Evolutionary conservation across 1,140 invertebrate species (phyloP).

Genomic region (Cyphomyrmex costatus): DNA sequence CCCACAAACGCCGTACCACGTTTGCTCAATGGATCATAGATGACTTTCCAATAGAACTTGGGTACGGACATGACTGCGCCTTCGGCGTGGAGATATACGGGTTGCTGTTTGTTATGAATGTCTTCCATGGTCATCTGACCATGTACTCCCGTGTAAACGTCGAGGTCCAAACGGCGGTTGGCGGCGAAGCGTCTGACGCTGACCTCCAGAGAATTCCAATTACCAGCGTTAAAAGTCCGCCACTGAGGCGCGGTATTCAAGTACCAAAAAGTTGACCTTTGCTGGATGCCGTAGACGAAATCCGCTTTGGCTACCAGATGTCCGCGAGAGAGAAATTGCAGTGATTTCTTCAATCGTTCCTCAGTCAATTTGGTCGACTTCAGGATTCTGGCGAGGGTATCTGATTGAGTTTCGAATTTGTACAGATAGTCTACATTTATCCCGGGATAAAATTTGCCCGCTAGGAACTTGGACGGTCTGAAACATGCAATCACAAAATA

Average conservation of each 20-base stretch:
- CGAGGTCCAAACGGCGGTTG: conserved; percentile 76
- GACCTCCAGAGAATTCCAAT: conserved; percentile 84
- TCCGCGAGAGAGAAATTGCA: conserved; percentile 82
- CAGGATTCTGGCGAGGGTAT: conserved; percentile 76
- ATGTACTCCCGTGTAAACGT: conserved; percentile 88
- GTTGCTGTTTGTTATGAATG: conserved; percentile 80
- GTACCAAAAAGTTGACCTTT: conserved; percentile 86
- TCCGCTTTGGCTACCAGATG: conserved; percentile 86
- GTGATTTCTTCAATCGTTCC: conserved; percentile 72
- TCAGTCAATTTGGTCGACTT: conserved; percentile 75
- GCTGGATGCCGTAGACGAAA: conserved; percentile 83
- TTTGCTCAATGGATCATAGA: conserved; percentile 86
- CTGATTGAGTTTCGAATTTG: conserved; percentile 72
- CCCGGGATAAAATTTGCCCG: conserved; percentile 75
- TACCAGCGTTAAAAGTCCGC: conserved; percentile 87
- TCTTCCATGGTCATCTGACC: conserved; percentile 87
- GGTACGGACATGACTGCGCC: conserved; percentile 87
- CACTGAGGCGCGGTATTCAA: conserved; percentile 88
- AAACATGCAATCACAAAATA: conserved; percentile 16
- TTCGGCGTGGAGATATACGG: conserved; percentile 86
- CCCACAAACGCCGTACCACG: conserved; percentile 88
- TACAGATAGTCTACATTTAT: conserved; percentile 78
- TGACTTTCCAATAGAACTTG: conserved; percentile 89
- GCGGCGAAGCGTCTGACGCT: conserved; percentile 75
- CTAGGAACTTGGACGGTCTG: conserved; percentile 71